These are phyloP conservation scores for Eupithecia subfuscata DNA, from an alignment of 2,888 invertebrate genomes.

Conservation along the genomic window DNA sequence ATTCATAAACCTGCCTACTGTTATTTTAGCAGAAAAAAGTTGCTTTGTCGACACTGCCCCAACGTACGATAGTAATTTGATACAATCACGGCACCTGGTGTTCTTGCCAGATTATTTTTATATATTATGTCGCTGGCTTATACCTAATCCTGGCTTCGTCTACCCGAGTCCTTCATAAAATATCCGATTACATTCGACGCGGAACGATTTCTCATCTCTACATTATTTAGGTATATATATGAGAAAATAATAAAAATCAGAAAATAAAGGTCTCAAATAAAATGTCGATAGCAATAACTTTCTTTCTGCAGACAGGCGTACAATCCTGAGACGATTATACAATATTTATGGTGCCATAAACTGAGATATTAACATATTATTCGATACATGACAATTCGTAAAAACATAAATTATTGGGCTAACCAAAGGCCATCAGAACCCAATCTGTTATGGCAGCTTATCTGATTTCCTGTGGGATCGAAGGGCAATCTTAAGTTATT, in stretches of 20 bases:
- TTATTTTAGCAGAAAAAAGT: conserved; percentile 4
- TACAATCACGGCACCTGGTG: conserved; percentile 62
- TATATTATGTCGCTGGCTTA: neutral
- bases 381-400: conserved; percentile 15
- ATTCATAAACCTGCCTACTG: neutral
- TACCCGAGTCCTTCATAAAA: neutral
- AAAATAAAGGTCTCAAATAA: conserved; percentile 60
- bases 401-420: conserved; percentile 13
- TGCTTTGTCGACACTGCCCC: neutral
- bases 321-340: conserved; percentile 16
- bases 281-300: conserved; percentile 53
- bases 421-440: neutral
- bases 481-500: neutral
- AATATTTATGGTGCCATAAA: conserved; percentile 34
- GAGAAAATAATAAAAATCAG: conserved; percentile 55
- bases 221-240: neutral
- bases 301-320: conserved; percentile 53
- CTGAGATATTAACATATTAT: conserved; percentile 36
- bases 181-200: neutral
- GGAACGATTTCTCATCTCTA: neutral
- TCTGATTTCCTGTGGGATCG: conserved; percentile 18
- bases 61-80: conserved; percentile 61
- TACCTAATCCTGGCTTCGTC: conserved; percentile 43
- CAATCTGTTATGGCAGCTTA: conserved; percentile 4
- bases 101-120: neutral